A percentile compares a stretch with the other conserved stretches of the same genome.
phyloP scores from a whole-genome alignment of 2,113 vertebrate genomes.

The Eurystomus gularis region DNA sequence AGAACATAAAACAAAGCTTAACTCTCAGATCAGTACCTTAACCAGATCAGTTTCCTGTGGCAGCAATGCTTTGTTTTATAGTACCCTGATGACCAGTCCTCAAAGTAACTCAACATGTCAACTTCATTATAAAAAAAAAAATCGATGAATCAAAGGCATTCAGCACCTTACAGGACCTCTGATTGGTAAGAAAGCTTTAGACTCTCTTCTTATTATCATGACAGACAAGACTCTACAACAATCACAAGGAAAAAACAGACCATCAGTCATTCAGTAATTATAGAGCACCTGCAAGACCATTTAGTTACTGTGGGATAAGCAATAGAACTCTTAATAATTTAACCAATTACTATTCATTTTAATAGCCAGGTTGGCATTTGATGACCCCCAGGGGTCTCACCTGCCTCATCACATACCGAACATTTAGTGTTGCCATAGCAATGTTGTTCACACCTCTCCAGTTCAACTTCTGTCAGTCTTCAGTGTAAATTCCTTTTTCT shows the following conservation, averaged over 20 bases:
- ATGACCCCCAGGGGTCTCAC: slow-evolving; percentile 72
- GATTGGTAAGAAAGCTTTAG: slow-evolving; percentile 15
- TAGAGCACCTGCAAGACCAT: slow-evolving; percentile 72
- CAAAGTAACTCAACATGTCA: not conserved
- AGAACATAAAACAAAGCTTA: not conserved
- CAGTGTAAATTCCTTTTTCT: slow-evolving; percentile 61
- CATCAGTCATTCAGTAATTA: slow-evolving; percentile 72
- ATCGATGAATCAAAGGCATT: not conserved
- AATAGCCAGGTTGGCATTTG: slow-evolving; percentile 75
- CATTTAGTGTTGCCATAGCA: slow-evolving; percentile 49
- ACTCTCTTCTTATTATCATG: slow-evolving; percentile 13
- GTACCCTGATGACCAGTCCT: not conserved
- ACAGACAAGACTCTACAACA: slow-evolving; percentile 51
- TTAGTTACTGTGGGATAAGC: slow-evolving; percentile 77
- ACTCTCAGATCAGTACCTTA: not conserved
- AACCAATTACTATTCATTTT: slow-evolving; percentile 76
- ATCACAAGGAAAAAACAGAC: slow-evolving; percentile 67
- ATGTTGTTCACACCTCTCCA: slow-evolving; percentile 61
- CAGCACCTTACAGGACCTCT: not conserved
- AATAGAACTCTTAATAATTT: slow-evolving; percentile 79
- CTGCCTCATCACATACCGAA: slow-evolving; percentile 61
- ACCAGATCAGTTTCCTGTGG: not conserved
- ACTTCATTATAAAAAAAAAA: not conserved
- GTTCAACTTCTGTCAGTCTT: slow-evolving; percentile 63
- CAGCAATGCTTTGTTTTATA: not conserved